These are phyloP conservation scores for Platichthys stellatus DNA, from an alignment of 2,113 vertebrate species.

Conservation along the genomic window DNA sequence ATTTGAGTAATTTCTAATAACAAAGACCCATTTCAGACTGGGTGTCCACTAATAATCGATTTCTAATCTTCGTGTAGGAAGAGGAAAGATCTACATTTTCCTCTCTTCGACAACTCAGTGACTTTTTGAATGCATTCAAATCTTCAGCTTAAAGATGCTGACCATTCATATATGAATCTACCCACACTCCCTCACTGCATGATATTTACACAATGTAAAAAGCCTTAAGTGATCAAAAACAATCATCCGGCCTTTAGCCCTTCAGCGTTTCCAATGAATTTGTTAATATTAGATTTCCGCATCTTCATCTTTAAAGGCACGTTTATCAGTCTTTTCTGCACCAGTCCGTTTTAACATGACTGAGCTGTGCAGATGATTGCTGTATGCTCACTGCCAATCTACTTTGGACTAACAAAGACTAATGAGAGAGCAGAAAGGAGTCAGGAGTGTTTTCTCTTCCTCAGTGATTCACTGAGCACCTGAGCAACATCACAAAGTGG, in stretches of 20 bases:
- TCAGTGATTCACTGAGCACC: slow-evolving; percentile 18
- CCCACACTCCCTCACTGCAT: background rate
- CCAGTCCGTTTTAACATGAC: slow-evolving; percentile 1
- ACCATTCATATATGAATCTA: background rate
- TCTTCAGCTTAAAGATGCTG: too few relatives aligned
- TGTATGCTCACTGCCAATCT: background rate
- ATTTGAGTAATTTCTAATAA: background rate
- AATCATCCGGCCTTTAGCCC: background rate
- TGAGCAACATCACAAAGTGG: slow-evolving; percentile 27
- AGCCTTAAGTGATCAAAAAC: slow-evolving; percentile 7
- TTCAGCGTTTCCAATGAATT: background rate
- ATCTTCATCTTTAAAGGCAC: background rate
- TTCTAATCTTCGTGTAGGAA: slow-evolving; percentile 2
- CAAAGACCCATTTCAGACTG: background rate
- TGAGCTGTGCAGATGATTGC: background rate
- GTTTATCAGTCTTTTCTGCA: background rate
- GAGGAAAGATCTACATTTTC: slow-evolving; percentile 12
- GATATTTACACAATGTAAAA: background rate
- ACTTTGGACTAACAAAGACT: slow-evolving; percentile 24
- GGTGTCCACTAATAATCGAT: background rate
- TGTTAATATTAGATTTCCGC: background rate
- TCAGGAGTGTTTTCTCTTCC: slow-evolving; percentile 38
- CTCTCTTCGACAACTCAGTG: background rate
- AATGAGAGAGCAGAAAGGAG: slow-evolving; percentile 30
- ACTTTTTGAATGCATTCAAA: background rate